Evolutionary conservation across 2,797 vertebrate species (phyloP), one percentile per base, ranked within the genome.

Genomic region (Megaceryle alcyon): DNA sequence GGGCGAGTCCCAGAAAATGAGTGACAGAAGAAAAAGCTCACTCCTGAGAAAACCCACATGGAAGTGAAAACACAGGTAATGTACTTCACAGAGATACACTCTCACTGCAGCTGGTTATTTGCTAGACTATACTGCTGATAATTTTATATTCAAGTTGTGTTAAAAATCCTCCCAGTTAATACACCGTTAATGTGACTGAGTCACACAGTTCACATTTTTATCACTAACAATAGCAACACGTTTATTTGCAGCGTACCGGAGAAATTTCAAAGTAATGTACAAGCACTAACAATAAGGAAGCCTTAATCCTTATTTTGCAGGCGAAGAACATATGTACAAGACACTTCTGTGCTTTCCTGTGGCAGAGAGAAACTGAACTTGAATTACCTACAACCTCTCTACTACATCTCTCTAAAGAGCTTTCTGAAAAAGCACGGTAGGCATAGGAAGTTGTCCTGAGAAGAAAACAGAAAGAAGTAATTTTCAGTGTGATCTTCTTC

Each of bases 261-360:
- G 25, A 35, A 92, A 65, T 39, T 53, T 88, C 19, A 15, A 90
- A 88, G 90, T 72, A 14, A 91, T 75, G 83, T 91, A 59, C 25
- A 83, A 82, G 44, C 18, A 51, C 28, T 86, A 91, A 86, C 0
- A 7, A 54, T 70, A 91, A 69, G 39, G 54, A 90, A 88, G 21
- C 8, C 65, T 57, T 89, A 85, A 95, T 68, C 41, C 48, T 73
- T 68, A 85, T 51, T 91, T 71, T 89, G 65, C 61, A 95, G 65
- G 68, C 79, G 76, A 92, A 64, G 61, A 94, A 86, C 75, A 49
- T 28, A 92, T 22, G 57, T 48, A 65, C 22, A 63, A 84, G 57
- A 39, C 16, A n/a, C 23, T 61, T 59, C 22, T 37, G 46, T 54
- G 54, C 39, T 85, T 92, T 31, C 63, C 39, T 53, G 53, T 1